phyloP scores from a whole-genome alignment of 2,797 vertebrate species.

The Ara ararauna region DNA sequence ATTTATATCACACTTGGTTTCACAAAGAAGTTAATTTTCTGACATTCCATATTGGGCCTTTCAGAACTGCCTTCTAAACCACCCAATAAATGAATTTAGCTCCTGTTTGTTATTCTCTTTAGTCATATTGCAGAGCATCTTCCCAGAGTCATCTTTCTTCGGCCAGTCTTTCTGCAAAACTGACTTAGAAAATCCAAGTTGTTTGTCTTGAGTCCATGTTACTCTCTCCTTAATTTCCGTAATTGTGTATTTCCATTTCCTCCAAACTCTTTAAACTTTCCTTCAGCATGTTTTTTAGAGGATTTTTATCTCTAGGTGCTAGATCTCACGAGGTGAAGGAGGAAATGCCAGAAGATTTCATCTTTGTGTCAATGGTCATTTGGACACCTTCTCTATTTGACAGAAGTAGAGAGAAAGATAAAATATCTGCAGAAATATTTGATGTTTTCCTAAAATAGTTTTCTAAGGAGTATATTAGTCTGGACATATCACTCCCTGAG shows the following conservation, averaged over 20 bases:
- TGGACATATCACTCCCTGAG: not conserved
- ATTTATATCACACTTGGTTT: conserved; percentile 12
- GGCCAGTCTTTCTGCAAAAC: not conserved
- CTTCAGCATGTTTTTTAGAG: not conserved
- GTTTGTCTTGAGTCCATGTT: not conserved
- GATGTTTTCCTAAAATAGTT: not conserved
- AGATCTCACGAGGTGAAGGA: not conserved
- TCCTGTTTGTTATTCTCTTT: not conserved
- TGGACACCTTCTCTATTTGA: not conserved
- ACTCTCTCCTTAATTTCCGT: not conserved
- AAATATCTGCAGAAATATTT: not conserved
- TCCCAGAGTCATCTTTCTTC: not conserved
- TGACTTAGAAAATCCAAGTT: not conserved
- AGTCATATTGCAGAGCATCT: not conserved
- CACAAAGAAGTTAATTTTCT: not conserved
- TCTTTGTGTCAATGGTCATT: not conserved
- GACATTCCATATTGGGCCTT: not conserved
- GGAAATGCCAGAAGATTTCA: not conserved
- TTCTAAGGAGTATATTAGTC: not conserved
- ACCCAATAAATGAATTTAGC: not conserved
- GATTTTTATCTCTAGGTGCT: not conserved
- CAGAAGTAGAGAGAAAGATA: not conserved
- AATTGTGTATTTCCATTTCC: not conserved
- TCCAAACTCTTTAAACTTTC: not conserved
- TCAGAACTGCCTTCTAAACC: not conserved